Base-by-base conservation (phyloP, 2,888 invertebrate species). In the Leucophora obtusa region DNA sequence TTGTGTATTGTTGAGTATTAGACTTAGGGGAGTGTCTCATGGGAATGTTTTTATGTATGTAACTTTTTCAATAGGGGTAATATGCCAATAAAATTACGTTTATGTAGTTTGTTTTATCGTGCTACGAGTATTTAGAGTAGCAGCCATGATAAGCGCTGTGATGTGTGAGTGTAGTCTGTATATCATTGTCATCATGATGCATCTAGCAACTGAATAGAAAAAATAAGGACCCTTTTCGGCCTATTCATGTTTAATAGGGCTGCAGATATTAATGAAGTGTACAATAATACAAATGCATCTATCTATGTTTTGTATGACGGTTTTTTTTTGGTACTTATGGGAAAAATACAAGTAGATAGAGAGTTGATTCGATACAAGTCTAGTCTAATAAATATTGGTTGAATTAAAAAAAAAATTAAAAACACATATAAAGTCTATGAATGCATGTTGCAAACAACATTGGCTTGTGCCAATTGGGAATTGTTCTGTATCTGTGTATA, bases 241-340 rank as follows among this genome's bases (percentile, higher is more conserved):
- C 80, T 66, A 79, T 82, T 82, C 79, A 82, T 73, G 81, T 77
- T 84, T 68, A 84, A 84, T 83, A 82, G 82, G 66, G 80, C 79
- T 80, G 82, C 83, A 84, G 80, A 83, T 84, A 82, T 84, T 84
- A 83, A 84, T 84, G 83, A 84, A 84, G 80, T 82, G 80, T 80
- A 77, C 65, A 58, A 65, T 81, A 60, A 82, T 74, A 51, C 28
- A 54, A 70, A 65, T 78, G 54, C 63, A 78, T 76, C 66, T 78
- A 54, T 78, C 71, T 72, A 17, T 66, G 77, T 21, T 38, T n/a
- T 11, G 54, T 50, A 62, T 66, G 71, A 72, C 77, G 66, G 43
- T 60, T 43, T 53, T 66, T 66, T 17, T 24, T 53, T 47, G 60
- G 72, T 62, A 47, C 72, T 79, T 76, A 69, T 76, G 70, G 76